Evolutionary conservation across 2,888 invertebrate species (phyloP).

Genomic region (Laspeyria flexula): DNA sequence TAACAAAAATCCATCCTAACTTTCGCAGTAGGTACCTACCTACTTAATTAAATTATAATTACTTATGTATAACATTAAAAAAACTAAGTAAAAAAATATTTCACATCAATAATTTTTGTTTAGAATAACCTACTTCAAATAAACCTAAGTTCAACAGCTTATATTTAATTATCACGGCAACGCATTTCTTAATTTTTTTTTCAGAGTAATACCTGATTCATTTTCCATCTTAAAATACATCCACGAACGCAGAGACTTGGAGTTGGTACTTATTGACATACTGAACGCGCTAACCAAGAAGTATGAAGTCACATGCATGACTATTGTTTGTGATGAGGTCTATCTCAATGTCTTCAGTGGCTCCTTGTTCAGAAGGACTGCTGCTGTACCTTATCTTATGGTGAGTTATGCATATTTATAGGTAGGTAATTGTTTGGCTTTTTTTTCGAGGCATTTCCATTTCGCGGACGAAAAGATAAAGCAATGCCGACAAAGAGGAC

Average conservation of each 20-base stretch:
- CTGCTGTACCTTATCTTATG: conserved; percentile 80
- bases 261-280: conserved; percentile 64
- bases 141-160: no score
- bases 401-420: conserved; percentile 68
- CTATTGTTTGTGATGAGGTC: conserved; percentile 81
- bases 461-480: no score
- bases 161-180: not conserved
- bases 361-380: conserved; percentile 74
- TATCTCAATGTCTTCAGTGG: conserved; percentile 84
- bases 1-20: no score
- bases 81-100: not conserved
- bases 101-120: no score
- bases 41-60: not conserved
- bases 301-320: conserved; percentile 79
- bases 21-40: not conserved
- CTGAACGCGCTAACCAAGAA: conserved; percentile 53
- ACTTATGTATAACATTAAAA: no score
- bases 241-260: conserved; percentile 61
- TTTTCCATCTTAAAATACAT: conserved; percentile 54
- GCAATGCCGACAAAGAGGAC: no score
- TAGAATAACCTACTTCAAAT: no score
- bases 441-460: no score
- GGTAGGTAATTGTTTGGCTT: no score
- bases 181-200: not conserved
- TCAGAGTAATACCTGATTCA: conserved; percentile 51